Percentiles rank a stretch among this genome's conserved stretches.
Conservation (phyloP, 1,140 invertebrate species). For the Mactra quadrangularis region DNA sequence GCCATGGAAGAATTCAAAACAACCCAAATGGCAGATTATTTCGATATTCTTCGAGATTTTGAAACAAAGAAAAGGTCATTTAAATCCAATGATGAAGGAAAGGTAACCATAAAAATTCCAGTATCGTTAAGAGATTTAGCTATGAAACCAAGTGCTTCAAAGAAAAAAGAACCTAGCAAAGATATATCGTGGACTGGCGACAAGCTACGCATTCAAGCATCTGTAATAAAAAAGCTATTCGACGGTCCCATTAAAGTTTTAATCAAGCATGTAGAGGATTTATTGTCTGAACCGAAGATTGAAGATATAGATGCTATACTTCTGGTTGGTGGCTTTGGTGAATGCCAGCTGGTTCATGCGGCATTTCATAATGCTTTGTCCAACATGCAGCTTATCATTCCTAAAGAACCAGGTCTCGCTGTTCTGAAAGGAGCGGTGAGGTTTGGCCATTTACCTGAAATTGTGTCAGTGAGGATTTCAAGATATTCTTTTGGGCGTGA, state of each 20-base stretch:
- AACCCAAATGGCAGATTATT: too few relatives aligned
- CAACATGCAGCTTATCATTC: background rate
- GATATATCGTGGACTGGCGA: background rate
- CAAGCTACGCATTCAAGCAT: background rate
- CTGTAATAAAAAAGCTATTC: background rate
- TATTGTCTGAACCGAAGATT: background rate
- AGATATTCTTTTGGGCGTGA: background rate
- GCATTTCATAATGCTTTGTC: background rate
- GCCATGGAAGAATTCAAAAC: too few relatives aligned
- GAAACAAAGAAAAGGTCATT: constrained; percentile 60
- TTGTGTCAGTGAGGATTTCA: background rate
- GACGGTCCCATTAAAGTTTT: background rate
- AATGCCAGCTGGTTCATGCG: constrained; percentile 5
- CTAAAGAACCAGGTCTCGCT: constrained; percentile 6
- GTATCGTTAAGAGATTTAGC: background rate
- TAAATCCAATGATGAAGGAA: background rate
- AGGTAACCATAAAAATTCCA: background rate
- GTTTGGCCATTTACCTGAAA: constrained; percentile 14
- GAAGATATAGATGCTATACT: constrained; percentile 5
- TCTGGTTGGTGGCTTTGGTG: constrained; percentile 18
- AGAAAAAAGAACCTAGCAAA: too few relatives aligned
- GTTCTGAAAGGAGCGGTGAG: constrained; percentile 26
- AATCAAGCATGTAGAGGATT: background rate
- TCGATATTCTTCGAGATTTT: constrained; percentile 3
- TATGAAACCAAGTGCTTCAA: background rate